Evolutionary conservation across 2,113 vertebrate genomes (phyloP).

Genomic region (Ceyx cyanopectus): DNA sequence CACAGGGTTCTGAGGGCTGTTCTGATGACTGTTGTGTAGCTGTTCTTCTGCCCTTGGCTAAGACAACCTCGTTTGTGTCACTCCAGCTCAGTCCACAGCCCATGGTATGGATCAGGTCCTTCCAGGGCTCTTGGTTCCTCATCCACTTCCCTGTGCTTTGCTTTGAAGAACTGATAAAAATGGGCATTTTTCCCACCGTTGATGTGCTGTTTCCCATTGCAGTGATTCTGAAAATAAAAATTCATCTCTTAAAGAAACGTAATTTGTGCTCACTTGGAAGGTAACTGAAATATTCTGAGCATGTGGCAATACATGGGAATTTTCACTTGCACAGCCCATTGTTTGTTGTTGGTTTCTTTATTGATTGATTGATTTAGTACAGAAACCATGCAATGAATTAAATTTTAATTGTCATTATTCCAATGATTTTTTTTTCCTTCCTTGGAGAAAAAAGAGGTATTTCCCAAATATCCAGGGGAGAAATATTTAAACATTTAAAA

Average conservation of each 20-base stretch:
- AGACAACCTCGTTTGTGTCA: not conserved
- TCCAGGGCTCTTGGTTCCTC: not conserved
- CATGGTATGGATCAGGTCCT: not conserved
- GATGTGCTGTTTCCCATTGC: not conserved
- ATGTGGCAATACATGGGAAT: not conserved
- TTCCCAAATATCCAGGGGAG: not conserved
- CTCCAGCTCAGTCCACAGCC: not conserved
- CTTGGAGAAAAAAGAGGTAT: not conserved
- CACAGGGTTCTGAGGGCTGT: accelerated
- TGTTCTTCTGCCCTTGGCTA: not conserved
- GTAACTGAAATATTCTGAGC: not conserved
- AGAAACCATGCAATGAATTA: not conserved
- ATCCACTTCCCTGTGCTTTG: not conserved
- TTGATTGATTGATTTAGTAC: not conserved
- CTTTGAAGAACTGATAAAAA: not conserved
- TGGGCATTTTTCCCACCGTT: not conserved
- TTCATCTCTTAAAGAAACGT: not conserved
- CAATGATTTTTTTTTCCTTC: not conserved
- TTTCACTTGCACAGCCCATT: not conserved
- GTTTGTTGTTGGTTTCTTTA: not conserved
- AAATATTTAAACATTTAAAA: not conserved
- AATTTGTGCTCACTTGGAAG: not conserved
- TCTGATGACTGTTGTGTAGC: accelerated
- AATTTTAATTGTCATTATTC: not conserved
- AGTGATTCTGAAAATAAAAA: not conserved